Base-by-base conservation (phyloP, 2,797 vertebrate genomes). In the Eulemur rubriventer region DNA sequence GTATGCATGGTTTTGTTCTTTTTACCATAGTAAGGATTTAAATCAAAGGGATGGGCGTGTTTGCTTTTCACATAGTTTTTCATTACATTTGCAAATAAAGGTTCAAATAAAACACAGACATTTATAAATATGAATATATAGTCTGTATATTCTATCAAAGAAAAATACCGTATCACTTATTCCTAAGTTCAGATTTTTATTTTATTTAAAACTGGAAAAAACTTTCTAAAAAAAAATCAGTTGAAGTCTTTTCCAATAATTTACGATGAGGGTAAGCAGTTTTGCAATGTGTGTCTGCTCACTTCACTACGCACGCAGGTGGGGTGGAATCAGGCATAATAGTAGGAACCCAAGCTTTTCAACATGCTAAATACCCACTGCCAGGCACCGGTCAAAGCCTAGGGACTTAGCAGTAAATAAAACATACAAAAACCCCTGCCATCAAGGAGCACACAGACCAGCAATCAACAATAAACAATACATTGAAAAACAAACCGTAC, bases 161-260 rank as follows among this genome's bases (percentile, higher is more conserved):
- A 82, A 63, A 83, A 90, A 88, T 63, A 28, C 11, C 28, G 69
- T 30, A 33, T 61, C 17, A 55, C 26, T 76, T 65, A 33, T 26
- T 88, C 2, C 28, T 89, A 55, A 85, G 80, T 85, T 70, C 50
- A 81, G 22, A 80, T 24, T 65, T 89, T 48, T 75, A 26, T 87
- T 59, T 52, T 59, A 90, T 43, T 72, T 67, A 30, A 82, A 82
- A 86, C 33, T 41, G 6, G 22, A 61, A 85, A 83, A 75, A 28
- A 35, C 20, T 38, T 43, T 18, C 30, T 30, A 2, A 48, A 33
- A 61, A 61, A 55, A 30, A 17, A 43, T 76, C 46, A 65, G 16
- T 35, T 24, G 18, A 69, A 28, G 35, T 46, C 6, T 55, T 73
- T 86, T 67, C 73, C 22, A 55, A 28, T 43, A 12, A 67, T 14